These are phyloP conservation scores for Megaceryle torquata DNA, from an alignment of 2,113 vertebrate genomes.

Conservation along the genomic window DNA sequence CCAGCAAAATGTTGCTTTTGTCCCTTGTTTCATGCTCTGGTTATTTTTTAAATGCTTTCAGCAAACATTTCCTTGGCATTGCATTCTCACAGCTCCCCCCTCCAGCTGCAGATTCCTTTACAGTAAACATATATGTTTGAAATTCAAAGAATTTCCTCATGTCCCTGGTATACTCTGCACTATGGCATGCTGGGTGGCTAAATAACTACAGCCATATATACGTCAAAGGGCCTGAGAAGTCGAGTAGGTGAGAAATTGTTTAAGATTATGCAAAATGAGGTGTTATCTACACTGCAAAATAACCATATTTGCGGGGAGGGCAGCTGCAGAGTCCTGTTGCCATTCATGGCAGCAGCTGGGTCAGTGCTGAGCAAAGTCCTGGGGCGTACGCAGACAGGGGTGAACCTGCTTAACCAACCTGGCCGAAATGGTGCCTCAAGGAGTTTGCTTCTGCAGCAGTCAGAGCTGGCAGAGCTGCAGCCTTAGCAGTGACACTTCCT, in stretches of 20 bases:
- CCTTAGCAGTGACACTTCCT: not conserved
- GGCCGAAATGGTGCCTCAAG: not conserved
- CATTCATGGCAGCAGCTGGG: not conserved
- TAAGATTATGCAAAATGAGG: not conserved
- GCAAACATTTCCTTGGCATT: not conserved
- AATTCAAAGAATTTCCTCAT: conserved; percentile 36
- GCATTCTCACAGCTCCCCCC: not conserved
- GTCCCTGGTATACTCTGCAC: not conserved
- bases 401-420: not conserved
- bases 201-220: not conserved
- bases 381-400: not conserved
- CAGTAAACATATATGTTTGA: conserved; percentile 33
- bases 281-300: not conserved
- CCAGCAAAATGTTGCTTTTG: not conserved
- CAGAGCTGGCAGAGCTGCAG: not conserved
- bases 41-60: not conserved
- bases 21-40: not conserved
- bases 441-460: rapidly evolving
- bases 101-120: conserved; percentile 1
- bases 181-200: not conserved
- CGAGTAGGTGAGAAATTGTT: not conserved
- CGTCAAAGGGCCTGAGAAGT: not conserved
- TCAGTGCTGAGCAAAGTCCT: not conserved
- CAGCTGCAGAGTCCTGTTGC: not conserved
- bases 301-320: not conserved